Percentiles rank a stretch among this genome's conserved stretches.
These are phyloP conservation scores for Acanthurus leucopareius DNA, from an alignment of 2,797 vertebrate species.

Conservation along the genomic window DNA sequence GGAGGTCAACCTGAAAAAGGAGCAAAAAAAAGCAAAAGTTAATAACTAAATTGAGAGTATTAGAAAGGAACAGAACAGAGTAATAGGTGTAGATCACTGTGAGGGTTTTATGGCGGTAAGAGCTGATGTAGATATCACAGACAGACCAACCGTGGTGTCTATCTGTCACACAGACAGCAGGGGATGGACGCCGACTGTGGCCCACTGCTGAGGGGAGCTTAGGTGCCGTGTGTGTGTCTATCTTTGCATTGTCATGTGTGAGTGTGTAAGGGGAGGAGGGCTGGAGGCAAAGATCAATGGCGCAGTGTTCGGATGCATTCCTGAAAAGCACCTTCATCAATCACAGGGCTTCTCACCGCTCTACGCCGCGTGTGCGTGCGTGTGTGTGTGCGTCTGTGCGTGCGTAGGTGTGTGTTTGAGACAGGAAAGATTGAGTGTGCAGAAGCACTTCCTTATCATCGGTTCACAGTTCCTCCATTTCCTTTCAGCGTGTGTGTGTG, in stretches of 20 bases:
- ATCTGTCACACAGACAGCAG: constrained; percentile 65
- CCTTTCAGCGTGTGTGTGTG: constrained; percentile 21
- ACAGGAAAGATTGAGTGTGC: constrained; percentile 73
- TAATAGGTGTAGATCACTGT: neutral
- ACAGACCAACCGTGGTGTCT: constrained; percentile 55
- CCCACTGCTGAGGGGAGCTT: constrained; percentile 54
- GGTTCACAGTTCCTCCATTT: constrained; percentile 70
- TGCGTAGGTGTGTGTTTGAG: constrained; percentile 30
- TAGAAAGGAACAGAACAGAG: neutral
- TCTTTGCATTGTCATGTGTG: constrained; percentile 30
- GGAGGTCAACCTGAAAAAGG: constrained; percentile 79
- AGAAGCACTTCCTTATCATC: constrained; percentile 77
- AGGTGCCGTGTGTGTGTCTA: constrained; percentile 30
- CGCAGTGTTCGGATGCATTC: constrained; percentile 77
- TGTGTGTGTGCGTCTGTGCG: constrained; percentile 23
- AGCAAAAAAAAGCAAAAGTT: neutral
- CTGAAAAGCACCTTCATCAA: constrained; percentile 81
- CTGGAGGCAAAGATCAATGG: constrained; percentile 82
- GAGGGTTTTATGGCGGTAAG: constrained; percentile 27
- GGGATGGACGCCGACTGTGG: constrained; percentile 52
- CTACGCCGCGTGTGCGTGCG: constrained; percentile 21
- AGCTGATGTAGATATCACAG: constrained; percentile 55
- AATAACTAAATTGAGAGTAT: neutral
- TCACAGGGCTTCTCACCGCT: constrained; percentile 64
- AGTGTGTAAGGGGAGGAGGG: constrained; percentile 49